Base-by-base conservation (phyloP, 1,140 invertebrate genomes). In the Ptiloglossa arizonensis region DNA sequence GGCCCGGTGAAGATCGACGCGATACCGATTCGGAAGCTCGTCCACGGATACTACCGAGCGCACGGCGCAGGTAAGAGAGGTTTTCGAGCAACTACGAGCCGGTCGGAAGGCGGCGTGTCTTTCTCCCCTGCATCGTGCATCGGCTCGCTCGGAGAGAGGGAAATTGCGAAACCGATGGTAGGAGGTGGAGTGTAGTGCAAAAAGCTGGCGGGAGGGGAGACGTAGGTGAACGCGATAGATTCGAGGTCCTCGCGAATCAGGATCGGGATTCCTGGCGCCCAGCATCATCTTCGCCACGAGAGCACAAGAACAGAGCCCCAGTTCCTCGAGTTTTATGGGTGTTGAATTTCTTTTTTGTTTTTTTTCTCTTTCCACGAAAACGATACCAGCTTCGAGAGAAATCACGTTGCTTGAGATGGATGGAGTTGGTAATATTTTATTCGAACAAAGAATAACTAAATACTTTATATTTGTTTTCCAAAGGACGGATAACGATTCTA, bases 61-160 rank as follows among this genome's bases (percentile, higher is more conserved):
- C 85, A 80, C 87, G 82, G 84, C 87, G 80, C 81, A 88, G 82
- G 85, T 89, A 88, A 88, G 89, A 89, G 85, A 88, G 89, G 88
- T 89, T 90, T 90, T 90, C 88, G 86, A 90, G 80, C 88, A 85
- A 90, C 89, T 90, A 89, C 87, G 86, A 84, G 87, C 87, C 87
- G 87, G 83, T 88, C 71, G 78, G 87, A 86, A 88, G 86, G 83
- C 81, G 82, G 83, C 81, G 86, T 90, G 87, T 90, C 89, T 89
- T 88, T 87, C 88, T 90, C 88, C 87, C 88, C 85, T 87, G 87
- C 88, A 85, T 83, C 85, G 81, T 90, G 89, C 89, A 90, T 87
- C 87, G 79, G 79, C 80, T 75, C 83, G 62, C 32, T n/a, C 41
- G 75, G 79, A 82, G 87, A 85, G 87, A 83, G 87, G 85, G 87